Conservation (phyloP, 2,888 invertebrate species). For the Agapostemon virescens region DNA sequence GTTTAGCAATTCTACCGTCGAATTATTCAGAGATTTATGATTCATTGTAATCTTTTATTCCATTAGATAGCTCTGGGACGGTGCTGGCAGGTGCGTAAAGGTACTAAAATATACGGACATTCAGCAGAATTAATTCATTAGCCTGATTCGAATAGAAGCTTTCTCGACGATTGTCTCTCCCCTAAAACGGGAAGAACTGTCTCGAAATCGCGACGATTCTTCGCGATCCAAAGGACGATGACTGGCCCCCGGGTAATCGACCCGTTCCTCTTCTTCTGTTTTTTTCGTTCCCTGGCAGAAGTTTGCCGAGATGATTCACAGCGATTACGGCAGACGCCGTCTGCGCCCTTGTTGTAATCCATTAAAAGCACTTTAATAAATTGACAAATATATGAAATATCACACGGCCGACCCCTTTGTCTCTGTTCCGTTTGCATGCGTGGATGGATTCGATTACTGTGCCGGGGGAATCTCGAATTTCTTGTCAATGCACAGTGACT, state of each 20-base stretch:
- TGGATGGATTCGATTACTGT: constrained; percentile 36
- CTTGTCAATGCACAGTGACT: constrained; percentile 14
- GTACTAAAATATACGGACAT: constrained; percentile 10
- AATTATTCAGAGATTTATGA: neutral
- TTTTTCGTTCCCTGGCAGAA: constrained; percentile 5
- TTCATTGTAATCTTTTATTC: neutral
- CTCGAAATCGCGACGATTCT: neutral
- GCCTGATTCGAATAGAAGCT: neutral
- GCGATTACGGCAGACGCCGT: constrained; percentile 42
- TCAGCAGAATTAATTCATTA: neutral
- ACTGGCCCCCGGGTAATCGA: constrained; percentile 27
- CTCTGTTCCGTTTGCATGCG: constrained; percentile 32
- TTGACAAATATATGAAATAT: constrained; percentile 74
- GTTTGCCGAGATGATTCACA: constrained; percentile 53
- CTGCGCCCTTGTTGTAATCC: constrained; percentile 55
- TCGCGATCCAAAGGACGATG: constrained; percentile 13
- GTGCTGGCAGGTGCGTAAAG: neutral
- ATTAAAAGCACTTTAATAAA: constrained; percentile 67
- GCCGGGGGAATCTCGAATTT: constrained; percentile 45
- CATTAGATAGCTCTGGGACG: neutral
- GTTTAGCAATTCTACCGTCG: neutral
- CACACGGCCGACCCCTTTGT: constrained; percentile 58
- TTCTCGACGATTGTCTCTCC: constrained; percentile 3
- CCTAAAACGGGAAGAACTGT: neutral
- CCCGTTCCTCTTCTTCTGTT: constrained; percentile 2